Base-by-base conservation (phyloP, 2,113 vertebrate species). In the Anguilla rostrata region DNA sequence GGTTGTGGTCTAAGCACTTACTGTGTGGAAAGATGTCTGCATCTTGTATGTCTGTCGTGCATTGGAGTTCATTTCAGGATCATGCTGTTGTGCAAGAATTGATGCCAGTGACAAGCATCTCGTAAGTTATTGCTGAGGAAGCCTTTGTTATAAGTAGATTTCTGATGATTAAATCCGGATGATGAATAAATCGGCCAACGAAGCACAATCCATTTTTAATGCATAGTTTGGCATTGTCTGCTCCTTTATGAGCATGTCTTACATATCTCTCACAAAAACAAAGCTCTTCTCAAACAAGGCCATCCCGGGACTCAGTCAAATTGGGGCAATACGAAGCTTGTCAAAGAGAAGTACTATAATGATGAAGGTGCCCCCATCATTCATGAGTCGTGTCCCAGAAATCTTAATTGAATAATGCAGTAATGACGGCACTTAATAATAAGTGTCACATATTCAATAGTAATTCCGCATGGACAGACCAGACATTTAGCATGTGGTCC, bases 371-470 rank as follows among this genome's bases (percentile, higher is more conserved):
- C 43, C 81, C 8, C 81, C n/a, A 43, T 46, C 26, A 53, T 82
- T 82, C 26, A 82, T 4, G 46, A 22, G 46, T 29, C 22, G 9
- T 1, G 43, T 49, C 43, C 53, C 4, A 26, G 46, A 82, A 82
- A 82, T 82, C 81, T 82, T 49, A 49, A 82, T 29, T 82, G 41
- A 82, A 82, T 82, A 82, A 43, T n/a, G 46, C 46, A 20, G 46
- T 82, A 82, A 43, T 46, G 81, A 29, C 26, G n/a, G 46, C 43
- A 26, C 41, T 82, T 43, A 29, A 82, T 53, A 82, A 82, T n/a
- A 43, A 18, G 15, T 53, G 81, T 82, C 81, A 82, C 43, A 49
- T 43, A 49, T 81, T 81, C 79, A 41, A 81, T 81, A 41, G 41
- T 49, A n/a, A 82, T 82, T 82, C 26, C 53, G 81, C 22, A 7